A percentile compares a stretch with the other conserved stretches of the same genome.
Conservation (phyloP, 2,888 invertebrate genomes). For the Sesamia inferens region DNA sequence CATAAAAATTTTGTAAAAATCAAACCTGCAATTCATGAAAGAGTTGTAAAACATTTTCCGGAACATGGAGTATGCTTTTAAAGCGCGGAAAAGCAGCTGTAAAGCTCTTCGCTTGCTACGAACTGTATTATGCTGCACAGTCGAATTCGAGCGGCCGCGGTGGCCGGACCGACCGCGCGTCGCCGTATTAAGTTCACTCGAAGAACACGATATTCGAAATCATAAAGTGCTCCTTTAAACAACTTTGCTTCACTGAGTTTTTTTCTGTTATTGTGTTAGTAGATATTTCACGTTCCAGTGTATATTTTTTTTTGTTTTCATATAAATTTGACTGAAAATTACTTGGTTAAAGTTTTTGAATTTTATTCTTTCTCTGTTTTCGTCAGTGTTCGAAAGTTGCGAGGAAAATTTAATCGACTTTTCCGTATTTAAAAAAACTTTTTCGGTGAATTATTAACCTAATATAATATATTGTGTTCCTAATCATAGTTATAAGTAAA, state of each 20-base stretch:
- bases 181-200: slow-evolving; percentile 47
- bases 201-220: slow-evolving; percentile 36
- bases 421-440: not conserved
- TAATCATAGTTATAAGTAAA: not conserved
- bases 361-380: not conserved
- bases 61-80: slow-evolving; percentile 36
- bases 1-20: not conserved
- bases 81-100: slow-evolving; percentile 30
- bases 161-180: slow-evolving; percentile 56
- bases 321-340: slow-evolving; percentile 6
- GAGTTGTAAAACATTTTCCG: slow-evolving; percentile 21
- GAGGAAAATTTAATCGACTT: not conserved
- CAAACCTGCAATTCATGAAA: slow-evolving; percentile 17
- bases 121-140: slow-evolving; percentile 42
- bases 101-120: slow-evolving; percentile 35
- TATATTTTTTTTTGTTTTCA: not conserved
- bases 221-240: slow-evolving; percentile 14
- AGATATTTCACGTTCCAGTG: not conserved
- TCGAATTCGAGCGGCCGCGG: slow-evolving; percentile 52
- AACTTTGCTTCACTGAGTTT: not conserved
- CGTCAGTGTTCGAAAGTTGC: not conserved
- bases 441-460: not conserved
- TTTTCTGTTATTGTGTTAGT: not conserved
- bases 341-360: slow-evolving; percentile 6
- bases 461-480: not conserved